Evolutionary conservation across 2,113 vertebrate genomes (phyloP).

Genomic region (Tympanuchus pallidicinctus): DNA sequence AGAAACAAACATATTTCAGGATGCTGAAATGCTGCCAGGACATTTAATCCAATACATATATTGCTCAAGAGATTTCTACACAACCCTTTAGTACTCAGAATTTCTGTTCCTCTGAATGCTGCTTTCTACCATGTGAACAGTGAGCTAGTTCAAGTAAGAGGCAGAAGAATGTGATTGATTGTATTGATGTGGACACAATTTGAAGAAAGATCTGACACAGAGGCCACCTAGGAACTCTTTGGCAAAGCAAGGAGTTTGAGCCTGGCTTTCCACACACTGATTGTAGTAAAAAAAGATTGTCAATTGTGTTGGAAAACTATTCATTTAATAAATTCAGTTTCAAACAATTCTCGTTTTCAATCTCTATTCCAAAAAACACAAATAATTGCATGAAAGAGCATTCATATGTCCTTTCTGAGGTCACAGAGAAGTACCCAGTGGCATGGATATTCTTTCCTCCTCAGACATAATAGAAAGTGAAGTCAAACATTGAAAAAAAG

Average conservation of each 20-base stretch:
- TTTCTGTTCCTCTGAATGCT: not conserved
- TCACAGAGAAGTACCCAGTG: not conserved
- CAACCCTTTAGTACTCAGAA: conserved; percentile 14
- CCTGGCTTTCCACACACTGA: not conserved
- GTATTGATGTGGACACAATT: not conserved
- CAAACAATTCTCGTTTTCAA: not conserved
- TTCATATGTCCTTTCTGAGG: not conserved
- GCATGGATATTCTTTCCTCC: not conserved
- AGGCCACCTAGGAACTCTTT: not conserved
- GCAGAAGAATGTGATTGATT: not conserved
- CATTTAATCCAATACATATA: not conserved
- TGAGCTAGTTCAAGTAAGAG: not conserved
- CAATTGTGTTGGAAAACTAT: not conserved
- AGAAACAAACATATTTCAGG: conserved; percentile 16
- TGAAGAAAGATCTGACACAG: not conserved
- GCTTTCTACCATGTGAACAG: not conserved
- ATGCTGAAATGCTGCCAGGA: conserved; percentile 28
- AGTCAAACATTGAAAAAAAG: not conserved
- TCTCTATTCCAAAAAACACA: not conserved
- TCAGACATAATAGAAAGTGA: not conserved
- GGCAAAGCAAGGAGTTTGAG: not conserved
- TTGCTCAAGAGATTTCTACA: not conserved
- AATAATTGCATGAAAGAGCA: not conserved
- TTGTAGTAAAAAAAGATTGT: fast-evolving
- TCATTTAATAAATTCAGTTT: not conserved